Base-by-base conservation (phyloP, 2,797 vertebrate species). In the Labeo calbasu region DNA sequence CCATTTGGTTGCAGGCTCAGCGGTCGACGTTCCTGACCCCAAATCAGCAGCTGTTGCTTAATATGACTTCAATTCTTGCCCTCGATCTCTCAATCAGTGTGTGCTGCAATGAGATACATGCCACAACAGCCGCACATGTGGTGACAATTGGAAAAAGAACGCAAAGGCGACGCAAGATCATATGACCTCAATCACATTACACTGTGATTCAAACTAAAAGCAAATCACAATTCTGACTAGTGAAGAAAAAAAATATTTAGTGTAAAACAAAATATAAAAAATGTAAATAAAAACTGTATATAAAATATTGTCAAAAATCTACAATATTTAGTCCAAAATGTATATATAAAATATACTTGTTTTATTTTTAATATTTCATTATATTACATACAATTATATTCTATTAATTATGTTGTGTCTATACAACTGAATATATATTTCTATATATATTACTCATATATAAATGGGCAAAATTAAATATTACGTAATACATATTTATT, bases 1-100 rank as follows among this genome's bases (percentile, higher is more conserved):
- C 86, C 77, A 86, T 88, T 87, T 87, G 80, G 79, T 85, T 75
- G 69, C 36, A 65, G 85, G 81, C 83, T 90, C 84, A 87, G 83
- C 57, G 79, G 53, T 40, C 72, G 70, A 84, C 40, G 36, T 85
- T 87, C 81, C 48, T 85, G 80, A 77, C 55, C 69, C 19, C 36
- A 83, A 70, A 73, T 77, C 72, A 80, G 82, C 89, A 90, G 88
- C 89, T 90, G 90, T 87, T 86, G 76, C 79, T 69, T 88, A 87
- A 88, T 86, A 86, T 85, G 86, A 85, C 88, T 90, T 87, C 73
- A 82, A 84, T 84, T 90, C 86, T 84, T 84, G 81, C 87, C 84
- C 77, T 87, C 72, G 77, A 88, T 90, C 85, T 80, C 82, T 83
- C 84, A 77, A 73, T 86, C 86, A 84, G 71, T 72, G 82, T 76